Percentiles rank a stretch among this genome's conserved stretches.
phyloP scores from a whole-genome alignment of 2,888 invertebrate species.

The Apodemia mormo region DNA sequence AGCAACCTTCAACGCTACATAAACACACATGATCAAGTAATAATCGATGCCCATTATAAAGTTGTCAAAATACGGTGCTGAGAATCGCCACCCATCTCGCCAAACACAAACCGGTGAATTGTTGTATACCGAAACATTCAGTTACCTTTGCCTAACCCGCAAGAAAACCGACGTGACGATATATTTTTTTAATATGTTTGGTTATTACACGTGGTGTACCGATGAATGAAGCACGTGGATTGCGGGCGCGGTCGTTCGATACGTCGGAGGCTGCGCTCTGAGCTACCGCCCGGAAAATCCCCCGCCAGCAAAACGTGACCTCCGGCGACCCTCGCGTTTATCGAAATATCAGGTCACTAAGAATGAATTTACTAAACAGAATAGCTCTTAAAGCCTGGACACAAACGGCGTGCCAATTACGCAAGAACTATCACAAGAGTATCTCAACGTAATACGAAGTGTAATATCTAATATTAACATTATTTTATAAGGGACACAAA shows the following conservation, averaged over 20 bases:
- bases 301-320: conserved; percentile 35
- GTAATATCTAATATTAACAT: conserved; percentile 18
- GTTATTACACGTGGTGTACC: conserved; percentile 43
- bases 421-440: conserved; percentile 50
- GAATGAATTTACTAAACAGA: conserved; percentile 46
- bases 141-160: no score
- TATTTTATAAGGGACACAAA: conserved; percentile 23
- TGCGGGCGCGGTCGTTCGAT: conserved; percentile 51
- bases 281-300: conserved; percentile 44
- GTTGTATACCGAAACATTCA: no score
- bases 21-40: no score
- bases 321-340: conserved; percentile 20
- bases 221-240: conserved; percentile 52
- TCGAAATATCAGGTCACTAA: conserved; percentile 29
- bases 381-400: conserved; percentile 41
- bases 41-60: no score
- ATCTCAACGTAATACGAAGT: conserved; percentile 45
- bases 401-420: conserved; percentile 45
- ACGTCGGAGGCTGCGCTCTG: conserved; percentile 54
- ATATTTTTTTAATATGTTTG: not conserved
- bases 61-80: no score
- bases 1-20: no score
- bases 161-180: no score
- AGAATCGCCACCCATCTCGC: no score
- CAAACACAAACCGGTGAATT: no score